Evolutionary conservation across 1,140 invertebrate species (phyloP).

Genomic region (Drosophila tristis): DNA sequence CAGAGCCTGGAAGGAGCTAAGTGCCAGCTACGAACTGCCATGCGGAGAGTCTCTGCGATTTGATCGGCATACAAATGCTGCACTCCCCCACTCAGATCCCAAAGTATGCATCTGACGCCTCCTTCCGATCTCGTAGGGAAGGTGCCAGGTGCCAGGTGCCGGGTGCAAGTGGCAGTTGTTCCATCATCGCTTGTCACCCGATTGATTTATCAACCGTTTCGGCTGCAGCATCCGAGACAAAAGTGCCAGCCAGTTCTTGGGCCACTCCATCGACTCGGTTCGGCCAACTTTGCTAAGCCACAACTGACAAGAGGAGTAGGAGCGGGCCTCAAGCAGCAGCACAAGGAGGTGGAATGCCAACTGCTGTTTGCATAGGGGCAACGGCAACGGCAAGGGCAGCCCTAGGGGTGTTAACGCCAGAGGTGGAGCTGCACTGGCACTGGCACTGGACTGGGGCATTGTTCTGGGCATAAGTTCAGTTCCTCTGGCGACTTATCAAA

Average conservation of each 20-base stretch:
- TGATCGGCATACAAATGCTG: no score
- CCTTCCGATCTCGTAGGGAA: no score
- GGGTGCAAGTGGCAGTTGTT: neutral
- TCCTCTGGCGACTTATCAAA: conserved; percentile 62
- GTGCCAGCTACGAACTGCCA: no score
- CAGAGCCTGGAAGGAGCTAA: no score
- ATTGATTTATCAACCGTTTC: conserved; percentile 41
- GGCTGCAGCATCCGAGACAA: no score
- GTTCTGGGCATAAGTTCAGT: conserved; percentile 23
- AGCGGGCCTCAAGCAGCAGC: neutral
- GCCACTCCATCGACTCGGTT: conserved; percentile 14
- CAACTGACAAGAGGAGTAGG: no score
- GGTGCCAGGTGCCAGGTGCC: no score
- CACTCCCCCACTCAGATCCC: no score
- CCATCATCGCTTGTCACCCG: conserved; percentile 19
- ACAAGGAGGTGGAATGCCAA: conserved; percentile 7
- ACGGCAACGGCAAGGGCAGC: no score
- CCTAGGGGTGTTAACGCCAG: conserved; percentile 31
- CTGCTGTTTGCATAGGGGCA: conserved; percentile 8
- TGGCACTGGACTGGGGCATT: conserved; percentile 19
- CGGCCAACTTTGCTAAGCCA: no score
- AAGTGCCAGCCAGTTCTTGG: neutral
- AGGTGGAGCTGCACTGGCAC: conserved; percentile 1
- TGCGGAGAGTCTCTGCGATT: no score
- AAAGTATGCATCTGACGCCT: no score